These are phyloP conservation scores for Thermophis baileyi DNA, from an alignment of 2,113 vertebrate genomes.

Conservation along the genomic window DNA sequence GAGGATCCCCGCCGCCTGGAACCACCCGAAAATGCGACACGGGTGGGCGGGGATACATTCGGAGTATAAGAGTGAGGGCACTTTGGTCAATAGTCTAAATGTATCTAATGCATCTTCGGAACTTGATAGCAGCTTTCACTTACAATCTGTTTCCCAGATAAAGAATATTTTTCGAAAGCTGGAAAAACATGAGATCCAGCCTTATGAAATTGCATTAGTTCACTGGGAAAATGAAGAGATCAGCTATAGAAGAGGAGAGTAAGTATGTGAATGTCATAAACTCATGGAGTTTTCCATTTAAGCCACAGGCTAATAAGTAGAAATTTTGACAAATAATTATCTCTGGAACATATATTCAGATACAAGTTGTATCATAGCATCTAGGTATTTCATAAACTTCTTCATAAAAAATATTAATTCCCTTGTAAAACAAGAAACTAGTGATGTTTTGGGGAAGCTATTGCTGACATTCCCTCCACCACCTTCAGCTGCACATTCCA, in stretches of 20 bases:
- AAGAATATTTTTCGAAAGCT: constrained; percentile 83
- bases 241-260: constrained; percentile 87
- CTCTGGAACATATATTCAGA: neutral
- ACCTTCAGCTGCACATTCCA: neutral
- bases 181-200: constrained; percentile 91
- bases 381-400: neutral
- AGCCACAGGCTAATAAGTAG: neutral
- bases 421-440: neutral
- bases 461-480: neutral
- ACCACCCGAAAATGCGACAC: too few relatives aligned
- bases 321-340: neutral
- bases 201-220: constrained; percentile 91
- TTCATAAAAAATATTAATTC: neutral
- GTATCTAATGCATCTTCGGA: neutral
- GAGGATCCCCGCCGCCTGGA: too few relatives aligned
- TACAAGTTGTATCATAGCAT: neutral
- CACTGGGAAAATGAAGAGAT: constrained; percentile 99
- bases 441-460: neutral
- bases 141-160: constrained; percentile 67
- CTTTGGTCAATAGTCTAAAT: neutral
- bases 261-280: constrained; percentile 54
- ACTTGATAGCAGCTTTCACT: constrained; percentile 2
- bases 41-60: too few relatives aligned
- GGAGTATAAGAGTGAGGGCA: neutral
- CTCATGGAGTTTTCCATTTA: neutral